These are phyloP conservation scores for Kryphioiulus occultus DNA, from an alignment of 2,888 invertebrate species.

Conservation along the genomic window DNA sequence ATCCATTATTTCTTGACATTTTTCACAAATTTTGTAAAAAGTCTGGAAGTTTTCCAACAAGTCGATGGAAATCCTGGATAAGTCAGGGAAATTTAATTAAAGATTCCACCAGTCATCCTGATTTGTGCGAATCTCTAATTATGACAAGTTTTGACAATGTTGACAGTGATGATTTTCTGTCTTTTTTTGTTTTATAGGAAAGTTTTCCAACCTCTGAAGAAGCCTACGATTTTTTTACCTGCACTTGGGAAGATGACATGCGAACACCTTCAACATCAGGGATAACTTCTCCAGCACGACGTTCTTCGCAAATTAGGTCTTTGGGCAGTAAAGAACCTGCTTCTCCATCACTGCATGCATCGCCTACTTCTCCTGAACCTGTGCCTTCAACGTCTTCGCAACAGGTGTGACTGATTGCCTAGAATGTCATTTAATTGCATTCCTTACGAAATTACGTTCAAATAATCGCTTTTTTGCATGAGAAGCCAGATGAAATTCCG, in stretches of 20 bases:
- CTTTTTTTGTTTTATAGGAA: constrained; percentile 21
- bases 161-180: background rate
- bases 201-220: constrained; percentile 58
- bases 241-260: constrained; percentile 60
- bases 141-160: too few species aligned
- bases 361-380: background rate
- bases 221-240: constrained; percentile 64
- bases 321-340: background rate
- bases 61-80: too few species aligned
- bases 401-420: background rate
- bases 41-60: too few species aligned
- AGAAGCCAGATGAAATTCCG: background rate
- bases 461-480: background rate
- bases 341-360: background rate
- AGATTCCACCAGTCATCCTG: too few species aligned
- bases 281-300: background rate
- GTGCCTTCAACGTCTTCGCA: constrained; percentile 31
- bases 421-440: background rate
- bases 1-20: too few species aligned
- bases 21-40: too few species aligned
- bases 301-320: background rate
- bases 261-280: background rate
- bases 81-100: too few species aligned
- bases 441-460: background rate
- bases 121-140: too few species aligned